These are phyloP conservation scores for Endotricha flammealis DNA, from an alignment of 2,888 invertebrate genomes.

Conservation along the genomic window DNA sequence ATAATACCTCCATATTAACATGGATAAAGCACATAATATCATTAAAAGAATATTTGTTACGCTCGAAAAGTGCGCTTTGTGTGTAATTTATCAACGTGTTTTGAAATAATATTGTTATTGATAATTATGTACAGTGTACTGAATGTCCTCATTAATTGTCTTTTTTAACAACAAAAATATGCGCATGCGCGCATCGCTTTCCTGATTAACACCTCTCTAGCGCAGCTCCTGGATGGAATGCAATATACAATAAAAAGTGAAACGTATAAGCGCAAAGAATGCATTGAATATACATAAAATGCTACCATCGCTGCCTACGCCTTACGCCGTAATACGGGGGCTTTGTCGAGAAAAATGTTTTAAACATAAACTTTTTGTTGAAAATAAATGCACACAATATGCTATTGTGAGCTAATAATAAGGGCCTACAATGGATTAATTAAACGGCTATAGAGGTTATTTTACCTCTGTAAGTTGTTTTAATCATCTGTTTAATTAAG, in stretches of 20 bases:
- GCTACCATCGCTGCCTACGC: conserved; percentile 14
- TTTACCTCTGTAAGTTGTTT: conserved; percentile 18
- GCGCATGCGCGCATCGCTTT: background rate
- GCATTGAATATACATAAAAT: conserved; percentile 34
- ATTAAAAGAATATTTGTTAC: too few relatives aligned
- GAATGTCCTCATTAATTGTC: too few relatives aligned
- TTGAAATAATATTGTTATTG: too few relatives aligned
- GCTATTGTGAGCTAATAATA: conserved; percentile 34
- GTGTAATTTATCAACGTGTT: too few relatives aligned
- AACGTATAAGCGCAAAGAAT: conserved; percentile 27
- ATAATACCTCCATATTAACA: too few relatives aligned
- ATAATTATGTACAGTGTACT: too few relatives aligned
- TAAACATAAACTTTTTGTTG: conserved; percentile 31
- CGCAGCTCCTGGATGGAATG: conserved; percentile 11
- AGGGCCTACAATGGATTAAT: conserved; percentile 27
- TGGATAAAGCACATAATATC: too few relatives aligned
- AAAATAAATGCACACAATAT: conserved; percentile 34
- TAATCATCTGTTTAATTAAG: conserved; percentile 9
- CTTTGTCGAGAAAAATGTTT: conserved; percentile 27
- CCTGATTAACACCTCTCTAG: conserved; percentile 14
- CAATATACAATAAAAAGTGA: conserved; percentile 18
- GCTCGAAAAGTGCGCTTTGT: too few relatives aligned
- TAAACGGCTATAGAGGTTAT: conserved; percentile 25
- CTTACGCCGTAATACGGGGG: conserved; percentile 22
- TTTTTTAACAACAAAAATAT: too few relatives aligned